These are phyloP conservation scores for Drepana falcataria DNA, from an alignment of 2,888 invertebrate genomes.

Conservation along the genomic window DNA sequence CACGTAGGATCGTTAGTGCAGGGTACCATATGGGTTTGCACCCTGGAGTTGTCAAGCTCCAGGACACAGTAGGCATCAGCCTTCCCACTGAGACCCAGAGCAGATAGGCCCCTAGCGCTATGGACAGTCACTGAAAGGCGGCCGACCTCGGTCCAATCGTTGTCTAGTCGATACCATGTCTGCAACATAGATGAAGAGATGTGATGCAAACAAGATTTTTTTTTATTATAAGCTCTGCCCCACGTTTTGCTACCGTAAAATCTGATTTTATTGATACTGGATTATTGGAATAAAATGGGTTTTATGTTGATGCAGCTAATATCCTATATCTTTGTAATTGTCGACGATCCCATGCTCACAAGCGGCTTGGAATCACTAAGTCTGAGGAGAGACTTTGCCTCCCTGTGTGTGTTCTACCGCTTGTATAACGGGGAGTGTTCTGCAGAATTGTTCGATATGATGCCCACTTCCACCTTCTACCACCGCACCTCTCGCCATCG, in stretches of 20 bases:
- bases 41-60: slow-evolving; percentile 63
- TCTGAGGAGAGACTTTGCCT: no score
- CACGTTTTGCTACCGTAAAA: neutral
- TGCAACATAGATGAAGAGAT: slow-evolving; percentile 21
- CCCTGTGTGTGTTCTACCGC: no score
- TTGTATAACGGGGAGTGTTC: no score
- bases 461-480: no score
- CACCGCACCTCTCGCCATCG: no score
- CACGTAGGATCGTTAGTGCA: slow-evolving; percentile 59
- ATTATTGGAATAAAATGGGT: no score
- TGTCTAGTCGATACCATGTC: slow-evolving; percentile 62
- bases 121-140: slow-evolving; percentile 60
- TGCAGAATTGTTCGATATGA: no score
- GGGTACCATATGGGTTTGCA: slow-evolving; percentile 60
- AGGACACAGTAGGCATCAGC: slow-evolving; percentile 64
- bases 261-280: no score
- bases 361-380: no score
- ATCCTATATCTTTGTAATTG: no score
- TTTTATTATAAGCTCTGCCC: neutral
- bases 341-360: no score
- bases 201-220: neutral
- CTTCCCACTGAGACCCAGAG: slow-evolving; percentile 52
- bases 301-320: no score
- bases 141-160: slow-evolving; percentile 59
- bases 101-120: slow-evolving; percentile 53